Base-by-base conservation (phyloP, 1,140 invertebrate species). In the Drosophila willistoni region DNA sequence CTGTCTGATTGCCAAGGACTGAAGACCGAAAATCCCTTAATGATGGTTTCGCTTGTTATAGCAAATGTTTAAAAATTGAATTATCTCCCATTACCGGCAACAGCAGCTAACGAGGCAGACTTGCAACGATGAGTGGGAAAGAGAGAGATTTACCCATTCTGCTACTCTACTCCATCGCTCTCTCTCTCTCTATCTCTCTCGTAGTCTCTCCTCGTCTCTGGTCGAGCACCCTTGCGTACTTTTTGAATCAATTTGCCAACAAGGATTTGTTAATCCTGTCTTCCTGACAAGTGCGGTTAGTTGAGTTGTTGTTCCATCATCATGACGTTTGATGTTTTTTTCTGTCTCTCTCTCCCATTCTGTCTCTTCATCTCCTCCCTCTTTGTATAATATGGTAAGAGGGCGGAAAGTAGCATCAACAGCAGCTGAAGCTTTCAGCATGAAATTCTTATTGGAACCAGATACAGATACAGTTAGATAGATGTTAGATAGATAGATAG, bases 21-120 rank as follows among this genome's bases (percentile, higher is more conserved):
- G 41, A 77, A 77, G 65, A 89, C 72, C 84, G 67, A 84, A 91
- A 91, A 91, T 91, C 90, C 90, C 90, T 91, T 91, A 91, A 91
- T 91, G 86, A 91, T 87, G 90, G 85, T 91, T 91, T 87, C 81
- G 81, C 83, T 91, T 90, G 90, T 91, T 91, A 91, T 90, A 84
- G 90, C 90, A 91, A 91, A 90, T 91, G 90, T 91, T 90, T 91
- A 83, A 87, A 91, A 91, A 91, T 91, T 91, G 90, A 91, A 91
- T 91, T 91, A 91, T 91, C 82, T 91, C 86, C 90, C 84, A 89
- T 89, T 89, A 89, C 84, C 81, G 80, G 73, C 66, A 51, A 51
- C 44, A 51, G 69, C 89, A 89, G 79, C 89, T 91, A 90, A 91
- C 87, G 84, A 59, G 56, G 10, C 56, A 59, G 56, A 59, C 29